Conservation (phyloP, 2,113 vertebrate genomes). For the Sigmodon hispidus region DNA sequence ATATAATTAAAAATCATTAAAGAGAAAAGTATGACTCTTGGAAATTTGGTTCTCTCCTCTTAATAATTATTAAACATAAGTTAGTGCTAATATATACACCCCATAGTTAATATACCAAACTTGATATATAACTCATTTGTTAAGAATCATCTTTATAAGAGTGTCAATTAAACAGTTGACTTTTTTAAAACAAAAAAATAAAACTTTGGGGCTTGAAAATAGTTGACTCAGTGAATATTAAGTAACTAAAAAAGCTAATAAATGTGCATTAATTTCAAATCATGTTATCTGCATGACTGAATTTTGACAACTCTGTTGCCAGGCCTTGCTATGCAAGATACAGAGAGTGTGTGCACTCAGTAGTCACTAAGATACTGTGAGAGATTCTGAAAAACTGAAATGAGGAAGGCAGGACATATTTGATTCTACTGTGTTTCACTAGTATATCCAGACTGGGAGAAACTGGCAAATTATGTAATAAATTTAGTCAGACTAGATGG, state of each 20-base stretch:
- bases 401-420: neutral
- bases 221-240: neutral
- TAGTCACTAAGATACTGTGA: neutral
- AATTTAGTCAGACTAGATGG: neutral
- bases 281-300: neutral
- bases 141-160: neutral
- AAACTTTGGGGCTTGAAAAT: neutral
- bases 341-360: neutral
- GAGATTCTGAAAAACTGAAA: neutral
- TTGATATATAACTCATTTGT: neutral
- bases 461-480: slow-evolving; percentile 38
- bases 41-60: neutral
- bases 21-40: neutral
- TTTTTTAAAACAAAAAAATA: neutral
- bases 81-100: too few relatives aligned
- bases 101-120: neutral
- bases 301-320: neutral
- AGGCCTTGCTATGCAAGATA: neutral
- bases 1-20: neutral
- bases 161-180: slow-evolving; percentile 16
- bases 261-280: neutral
- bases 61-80: neutral
- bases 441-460: neutral
- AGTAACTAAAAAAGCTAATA: neutral
- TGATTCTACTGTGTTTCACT: neutral